Evolutionary conservation across 2,888 invertebrate genomes (phyloP), one percentile per base, ranked within the genome.

Genomic region (Eucriotettix oculatus): DNA sequence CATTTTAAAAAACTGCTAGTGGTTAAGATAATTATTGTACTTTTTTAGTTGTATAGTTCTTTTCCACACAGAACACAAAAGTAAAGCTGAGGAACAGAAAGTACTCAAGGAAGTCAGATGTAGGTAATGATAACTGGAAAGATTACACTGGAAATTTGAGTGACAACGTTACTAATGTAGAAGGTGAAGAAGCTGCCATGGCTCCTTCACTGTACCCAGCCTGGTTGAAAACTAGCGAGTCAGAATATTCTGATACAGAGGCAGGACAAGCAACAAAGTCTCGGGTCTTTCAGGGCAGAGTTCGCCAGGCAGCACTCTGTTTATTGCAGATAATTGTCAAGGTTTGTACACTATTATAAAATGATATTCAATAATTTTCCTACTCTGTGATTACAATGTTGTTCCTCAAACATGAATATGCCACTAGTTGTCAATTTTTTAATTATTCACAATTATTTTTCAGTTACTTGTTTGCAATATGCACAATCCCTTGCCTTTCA

Each of bases 171-270:
- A n/a, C 48, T 3, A 48, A n/a, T 48, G 48, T 48, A 48, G 48
- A 48, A 14, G 48, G 48, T 48, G 48, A 14, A n/a, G 48, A 48
- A n/a, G 5, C 48, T 9, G 9, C n/a, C 40, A 14, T 14, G 16
- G 41, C 10, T 12, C 16, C 52, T 52, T n/a, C n/a, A 48, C 16
- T n/a, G 14, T 29, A 14, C 1, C 16, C 43, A 16, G 29, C 61
- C 1, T 59, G 58, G 61, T 17, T 55, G 10, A 61, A 61, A 40
- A 64, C 62, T 10, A 84, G 84, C 66, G 85, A 86, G 67, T 85
- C 85, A 0, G 85, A 85, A 68, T 77, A 80, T 71, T 84, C 84
- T 0, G 84, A 85, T 70, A 73, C 78, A 0, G 84, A 84, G 68
- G 76, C 72, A 59, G 76, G 74, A 17, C 70, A 69, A 62, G 65